Percentiles rank a stretch among this genome's conserved stretches.
Evolutionary conservation across 2,113 vertebrate species (phyloP).

Genomic region (Vombatus ursinus): DNA sequence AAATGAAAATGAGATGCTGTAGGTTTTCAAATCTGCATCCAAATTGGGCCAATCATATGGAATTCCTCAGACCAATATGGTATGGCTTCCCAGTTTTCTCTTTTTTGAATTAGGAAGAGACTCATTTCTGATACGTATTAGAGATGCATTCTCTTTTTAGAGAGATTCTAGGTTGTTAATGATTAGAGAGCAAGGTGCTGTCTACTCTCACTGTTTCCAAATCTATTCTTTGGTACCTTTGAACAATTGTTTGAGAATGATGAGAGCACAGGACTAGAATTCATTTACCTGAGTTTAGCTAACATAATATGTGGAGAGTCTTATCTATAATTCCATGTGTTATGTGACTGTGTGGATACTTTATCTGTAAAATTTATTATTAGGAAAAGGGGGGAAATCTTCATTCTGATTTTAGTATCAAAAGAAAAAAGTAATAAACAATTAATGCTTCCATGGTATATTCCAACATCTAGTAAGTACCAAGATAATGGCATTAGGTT

Average conservation of each 20-base stretch:
- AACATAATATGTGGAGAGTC: background rate
- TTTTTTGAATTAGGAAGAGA: too few species aligned
- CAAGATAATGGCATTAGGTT: background rate
- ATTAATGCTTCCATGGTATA: too few species aligned
- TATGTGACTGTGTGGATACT: background rate
- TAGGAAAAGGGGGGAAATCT: background rate
- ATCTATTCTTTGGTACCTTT: background rate
- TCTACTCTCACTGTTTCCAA: background rate
- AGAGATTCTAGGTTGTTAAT: background rate
- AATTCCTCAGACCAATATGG: accelerated
- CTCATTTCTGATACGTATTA: too few species aligned
- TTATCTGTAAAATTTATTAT: background rate
- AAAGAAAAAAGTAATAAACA: background rate
- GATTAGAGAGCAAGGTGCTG: background rate
- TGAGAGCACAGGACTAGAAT: background rate
- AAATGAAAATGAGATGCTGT: too few species aligned
- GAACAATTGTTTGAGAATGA: background rate
- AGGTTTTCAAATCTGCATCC: background rate
- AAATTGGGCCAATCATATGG: background rate
- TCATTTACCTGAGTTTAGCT: background rate
- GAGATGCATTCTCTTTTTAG: background rate
- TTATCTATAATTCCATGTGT: background rate
- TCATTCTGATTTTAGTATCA: background rate
- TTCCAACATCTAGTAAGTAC: background rate
- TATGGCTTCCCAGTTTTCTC: too few species aligned